Percentiles rank a stretch among this genome's conserved stretches.
These are phyloP conservation scores for Drosophila yooni DNA, from an alignment of 2,888 invertebrate species.

Conservation along the genomic window DNA sequence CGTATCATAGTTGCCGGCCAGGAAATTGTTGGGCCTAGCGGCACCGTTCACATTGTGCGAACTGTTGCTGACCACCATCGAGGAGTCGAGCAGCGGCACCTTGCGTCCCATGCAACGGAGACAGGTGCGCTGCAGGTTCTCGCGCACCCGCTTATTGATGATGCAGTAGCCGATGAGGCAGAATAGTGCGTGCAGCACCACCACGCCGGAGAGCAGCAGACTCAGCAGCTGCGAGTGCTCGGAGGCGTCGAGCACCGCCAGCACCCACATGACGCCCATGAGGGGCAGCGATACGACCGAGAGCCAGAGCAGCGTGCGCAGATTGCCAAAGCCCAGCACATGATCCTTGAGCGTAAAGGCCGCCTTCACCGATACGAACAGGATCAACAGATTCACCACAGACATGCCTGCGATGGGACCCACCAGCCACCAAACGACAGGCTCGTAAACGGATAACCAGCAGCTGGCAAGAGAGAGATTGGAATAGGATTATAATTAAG, in stretches of 20 bases:
- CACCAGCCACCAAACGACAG: conserved; percentile 97
- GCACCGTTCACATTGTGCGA: conserved; percentile 89
- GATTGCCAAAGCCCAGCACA: conserved; percentile 93
- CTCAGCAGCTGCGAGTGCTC: conserved; percentile 90
- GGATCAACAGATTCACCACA: conserved; percentile 90
- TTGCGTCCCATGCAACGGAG: conserved; percentile 92
- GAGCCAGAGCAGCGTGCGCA: conserved; percentile 93
- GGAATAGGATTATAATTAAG: not conserved
- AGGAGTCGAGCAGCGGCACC: conserved; percentile 91
- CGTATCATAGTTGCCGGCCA: conserved; percentile 86
- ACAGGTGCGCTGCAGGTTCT: conserved; percentile 87
- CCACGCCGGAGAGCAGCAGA: conserved; percentile 91
- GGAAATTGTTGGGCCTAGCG: conserved; percentile 81
- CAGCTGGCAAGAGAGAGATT: conserved; percentile 87
- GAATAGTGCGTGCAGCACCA: conserved; percentile 92
- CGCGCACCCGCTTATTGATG: conserved; percentile 93
- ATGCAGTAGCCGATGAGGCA: conserved; percentile 94
- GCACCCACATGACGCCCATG: conserved; percentile 93
- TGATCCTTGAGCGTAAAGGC: conserved; percentile 96
- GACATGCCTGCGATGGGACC: conserved; percentile 94
- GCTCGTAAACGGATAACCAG: conserved; percentile 97
- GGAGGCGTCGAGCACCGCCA: conserved; percentile 91
- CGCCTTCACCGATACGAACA: conserved; percentile 94
- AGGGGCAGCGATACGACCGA: conserved; percentile 94
- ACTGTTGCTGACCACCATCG: conserved; percentile 90